These are phyloP conservation scores for Sterrhoptilus dennistouni DNA, from an alignment of 2,113 vertebrate species.

Conservation along the genomic window DNA sequence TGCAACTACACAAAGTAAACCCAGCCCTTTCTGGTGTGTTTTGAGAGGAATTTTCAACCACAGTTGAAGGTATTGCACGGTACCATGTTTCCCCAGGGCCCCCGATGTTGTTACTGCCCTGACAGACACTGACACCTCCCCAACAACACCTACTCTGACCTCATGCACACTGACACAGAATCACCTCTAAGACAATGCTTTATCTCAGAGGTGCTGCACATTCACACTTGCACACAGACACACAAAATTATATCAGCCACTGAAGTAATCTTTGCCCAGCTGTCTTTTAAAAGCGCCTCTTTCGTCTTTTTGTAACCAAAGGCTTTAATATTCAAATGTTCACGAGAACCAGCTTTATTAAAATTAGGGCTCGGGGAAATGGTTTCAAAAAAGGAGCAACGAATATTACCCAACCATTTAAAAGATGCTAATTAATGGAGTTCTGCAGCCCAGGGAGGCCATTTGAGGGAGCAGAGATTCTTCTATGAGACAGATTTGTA, in stretches of 20 bases:
- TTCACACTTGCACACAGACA: not conserved
- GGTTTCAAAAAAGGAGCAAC: slow-evolving; percentile 65
- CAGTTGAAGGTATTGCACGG: not conserved
- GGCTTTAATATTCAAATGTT: slow-evolving; percentile 80
- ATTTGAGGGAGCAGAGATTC: slow-evolving; percentile 59
- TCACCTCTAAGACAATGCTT: slow-evolving; percentile 51
- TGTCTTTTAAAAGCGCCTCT: slow-evolving; percentile 72
- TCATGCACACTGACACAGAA: not conserved
- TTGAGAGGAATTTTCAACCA: slow-evolving; percentile 23
- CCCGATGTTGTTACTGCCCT: not conserved
- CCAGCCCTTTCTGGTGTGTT: slow-evolving; percentile 8
- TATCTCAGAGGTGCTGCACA: slow-evolving; percentile 35
- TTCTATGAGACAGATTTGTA: slow-evolving; percentile 54
- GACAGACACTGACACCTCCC: not conserved
- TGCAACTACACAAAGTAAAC: not conserved
- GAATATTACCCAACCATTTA: slow-evolving; percentile 79
- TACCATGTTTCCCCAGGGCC: not conserved
- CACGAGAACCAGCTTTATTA: slow-evolving; percentile 77
- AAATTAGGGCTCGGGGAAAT: slow-evolving; percentile 79
- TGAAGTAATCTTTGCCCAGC: slow-evolving; percentile 51
- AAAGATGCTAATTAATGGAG: slow-evolving; percentile 83
- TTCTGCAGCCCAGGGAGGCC: slow-evolving; percentile 74
- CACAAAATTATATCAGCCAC: slow-evolving; percentile 23
- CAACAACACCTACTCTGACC: not conserved
- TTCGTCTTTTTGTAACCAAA: slow-evolving; percentile 70